Base-by-base conservation (phyloP, 1,140 invertebrate species). In the Helicorthomorpha holstii region DNA sequence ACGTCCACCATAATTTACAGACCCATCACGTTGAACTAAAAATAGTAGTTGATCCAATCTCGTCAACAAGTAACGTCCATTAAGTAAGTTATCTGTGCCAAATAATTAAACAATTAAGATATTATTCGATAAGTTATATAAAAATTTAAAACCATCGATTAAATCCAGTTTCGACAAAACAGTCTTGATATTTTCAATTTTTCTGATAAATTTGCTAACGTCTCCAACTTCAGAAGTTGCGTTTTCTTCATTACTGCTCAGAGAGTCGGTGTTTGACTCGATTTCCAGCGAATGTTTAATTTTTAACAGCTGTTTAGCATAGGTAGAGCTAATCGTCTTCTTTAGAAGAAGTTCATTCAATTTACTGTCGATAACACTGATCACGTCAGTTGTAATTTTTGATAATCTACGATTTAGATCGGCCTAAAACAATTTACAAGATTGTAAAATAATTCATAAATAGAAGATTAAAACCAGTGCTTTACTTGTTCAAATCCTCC, bases 401-500 rank as follows among this genome's bases (percentile, higher is more conserved):
- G 83, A 81, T 46, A 85, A 62, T 59, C 81, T 79, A 21, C 81
- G 70, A 59, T 76, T 78, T 47, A 82, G 75, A 65, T 85, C 81
- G 50, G 77, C 76, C 81, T 78, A 61, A 48, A 54, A 54, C 50
- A 57, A 54, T 16, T 51, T 49, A 51, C 29, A 34, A 29, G 23
- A 55, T 29, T 7, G 29, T 16, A 34, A 7, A 34, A 34, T 34
- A 34, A 34, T 7, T 34, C 29, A 34, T 7, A 34, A 34, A 16
- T 34, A 34, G 16, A 34, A 34, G 16, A 7, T 7, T 7, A 34
- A 16, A 34, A 34, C 16, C 29, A 34, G 3, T 52, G 44, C 12
- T 75, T 75, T 57, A 92, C 83, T 76, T 97, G 93, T 75, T 97
- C 91, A 67, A 94, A 98, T 38, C 89, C 88, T 48, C 93, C 93